phyloP scores from a whole-genome alignment of 2,888 invertebrate genomes.

The Cantharis rufa region DNA sequence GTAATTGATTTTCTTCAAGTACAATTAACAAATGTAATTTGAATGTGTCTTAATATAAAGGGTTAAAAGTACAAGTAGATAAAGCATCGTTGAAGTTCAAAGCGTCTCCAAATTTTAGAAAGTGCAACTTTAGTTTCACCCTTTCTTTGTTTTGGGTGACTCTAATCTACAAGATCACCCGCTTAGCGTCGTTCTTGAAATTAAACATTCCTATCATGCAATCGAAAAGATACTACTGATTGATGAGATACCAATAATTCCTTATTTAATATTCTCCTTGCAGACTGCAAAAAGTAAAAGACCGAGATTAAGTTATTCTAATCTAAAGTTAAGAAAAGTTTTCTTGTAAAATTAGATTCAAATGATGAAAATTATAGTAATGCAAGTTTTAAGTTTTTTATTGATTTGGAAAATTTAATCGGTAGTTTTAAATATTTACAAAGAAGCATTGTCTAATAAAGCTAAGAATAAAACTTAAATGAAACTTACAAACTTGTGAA shows the following conservation, averaged over 20 bases:
- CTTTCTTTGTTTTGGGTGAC: conserved; percentile 37
- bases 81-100: conserved; percentile 31
- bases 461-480: too few species aligned
- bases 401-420: not conserved
- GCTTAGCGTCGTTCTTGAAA: conserved; percentile 31
- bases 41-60: conserved; percentile 32
- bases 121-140: conserved; percentile 30
- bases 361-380: not conserved
- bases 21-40: conserved; percentile 34
- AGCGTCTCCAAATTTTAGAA: conserved; percentile 29
- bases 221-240: conserved; percentile 26
- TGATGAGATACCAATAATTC: conserved; percentile 32
- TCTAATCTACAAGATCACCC: conserved; percentile 34
- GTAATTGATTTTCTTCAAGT: conserved; percentile 1
- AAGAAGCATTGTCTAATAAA: not conserved
- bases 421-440: not conserved
- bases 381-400: not conserved
- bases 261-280: conserved; percentile 29
- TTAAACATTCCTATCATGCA: conserved; percentile 36
- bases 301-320: conserved; percentile 11
- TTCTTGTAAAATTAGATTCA: not conserved
- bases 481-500: too few species aligned
- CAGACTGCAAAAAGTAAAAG: conserved; percentile 17
- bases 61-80: conserved; percentile 26
- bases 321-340: not conserved